Evolutionary conservation across 2,797 vertebrate species (phyloP).

Genomic region (Leptodactylus fallax): DNA sequence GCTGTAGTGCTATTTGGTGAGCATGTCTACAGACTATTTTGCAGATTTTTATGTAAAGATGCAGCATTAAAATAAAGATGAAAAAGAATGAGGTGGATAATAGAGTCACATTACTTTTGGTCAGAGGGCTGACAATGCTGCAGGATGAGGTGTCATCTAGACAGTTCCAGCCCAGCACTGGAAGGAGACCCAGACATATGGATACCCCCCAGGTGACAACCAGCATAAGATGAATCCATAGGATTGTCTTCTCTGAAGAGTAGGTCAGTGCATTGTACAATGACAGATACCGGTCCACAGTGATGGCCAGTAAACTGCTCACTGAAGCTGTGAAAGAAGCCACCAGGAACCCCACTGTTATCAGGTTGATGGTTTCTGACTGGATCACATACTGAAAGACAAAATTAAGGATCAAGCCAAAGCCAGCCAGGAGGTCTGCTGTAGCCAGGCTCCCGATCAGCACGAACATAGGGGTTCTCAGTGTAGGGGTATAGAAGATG

Average conservation of each 20-base stretch:
- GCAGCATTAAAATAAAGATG: slow-evolving; percentile 93
- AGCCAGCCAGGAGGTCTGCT: slow-evolving; percentile 92
- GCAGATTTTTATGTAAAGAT: slow-evolving; percentile 96
- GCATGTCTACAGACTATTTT: slow-evolving; percentile 96
- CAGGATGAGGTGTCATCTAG: slow-evolving; percentile 83
- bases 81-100: slow-evolving; percentile 90
- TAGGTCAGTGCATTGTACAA: slow-evolving; percentile 97
- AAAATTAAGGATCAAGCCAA: slow-evolving; percentile 96
- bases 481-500: slow-evolving; percentile 91
- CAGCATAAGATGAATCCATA: slow-evolving; percentile 91
- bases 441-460: slow-evolving; percentile 97
- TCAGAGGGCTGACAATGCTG: slow-evolving; percentile 92
- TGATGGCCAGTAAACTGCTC: slow-evolving; percentile 95
- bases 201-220: slow-evolving; percentile 91
- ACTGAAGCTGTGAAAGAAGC: slow-evolving; percentile 97
- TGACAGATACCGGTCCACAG: slow-evolving; percentile 95
- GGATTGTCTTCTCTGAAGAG: slow-evolving; percentile 91
- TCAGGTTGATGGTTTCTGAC: slow-evolving; percentile 92
- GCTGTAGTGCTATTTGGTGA: slow-evolving; percentile 97
- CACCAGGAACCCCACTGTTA: slow-evolving; percentile 96
- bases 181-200: slow-evolving; percentile 88
- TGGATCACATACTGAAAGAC: slow-evolving; percentile 93
- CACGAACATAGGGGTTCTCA: slow-evolving; percentile 95
- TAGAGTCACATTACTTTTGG: slow-evolving; percentile 88
- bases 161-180: slow-evolving; percentile 97